These are phyloP conservation scores for Tolmerus cingulatus DNA, from an alignment of 2,888 invertebrate genomes.

Conservation along the genomic window DNA sequence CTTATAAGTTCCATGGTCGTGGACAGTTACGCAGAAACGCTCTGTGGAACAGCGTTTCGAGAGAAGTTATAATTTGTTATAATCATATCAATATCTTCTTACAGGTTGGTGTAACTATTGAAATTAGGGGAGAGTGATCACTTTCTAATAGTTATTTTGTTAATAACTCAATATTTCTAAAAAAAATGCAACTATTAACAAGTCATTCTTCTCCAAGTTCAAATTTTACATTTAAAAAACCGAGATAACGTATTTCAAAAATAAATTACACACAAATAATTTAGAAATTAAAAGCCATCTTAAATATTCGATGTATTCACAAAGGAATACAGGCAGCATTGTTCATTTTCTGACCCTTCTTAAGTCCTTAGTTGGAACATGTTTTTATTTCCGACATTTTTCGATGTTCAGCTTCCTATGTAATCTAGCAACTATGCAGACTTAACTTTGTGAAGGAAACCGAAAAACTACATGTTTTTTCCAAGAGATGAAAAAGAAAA, in stretches of 20 bases:
- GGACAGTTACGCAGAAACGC: too few relatives aligned
- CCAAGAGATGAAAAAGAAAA: neutral
- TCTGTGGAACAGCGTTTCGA: too few relatives aligned
- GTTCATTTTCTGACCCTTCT: neutral
- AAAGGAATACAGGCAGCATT: neutral
- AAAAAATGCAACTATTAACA: too few relatives aligned
- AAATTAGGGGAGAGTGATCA: too few relatives aligned
- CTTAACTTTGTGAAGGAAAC: neutral
- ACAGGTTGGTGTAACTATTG: too few relatives aligned
- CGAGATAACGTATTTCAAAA: neutral
- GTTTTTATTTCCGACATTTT: neutral
- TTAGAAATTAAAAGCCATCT: neutral
- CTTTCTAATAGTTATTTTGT: too few relatives aligned
- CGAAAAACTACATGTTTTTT: neutral
- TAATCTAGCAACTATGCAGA: neutral
- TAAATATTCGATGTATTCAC: neutral
- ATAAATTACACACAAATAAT: neutral
- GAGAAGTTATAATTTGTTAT: too few relatives aligned
- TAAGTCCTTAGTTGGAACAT: neutral
- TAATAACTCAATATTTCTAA: too few relatives aligned
- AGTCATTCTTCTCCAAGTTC: too few relatives aligned
- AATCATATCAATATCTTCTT: too few relatives aligned
- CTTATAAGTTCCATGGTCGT: too few relatives aligned
- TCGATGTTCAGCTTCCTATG: neutral
- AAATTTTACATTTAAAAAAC: neutral